Percentiles rank a stretch among this genome's conserved stretches.
These are phyloP conservation scores for Epinephelus coioides DNA, from an alignment of 2,797 vertebrate species.

Conservation along the genomic window DNA sequence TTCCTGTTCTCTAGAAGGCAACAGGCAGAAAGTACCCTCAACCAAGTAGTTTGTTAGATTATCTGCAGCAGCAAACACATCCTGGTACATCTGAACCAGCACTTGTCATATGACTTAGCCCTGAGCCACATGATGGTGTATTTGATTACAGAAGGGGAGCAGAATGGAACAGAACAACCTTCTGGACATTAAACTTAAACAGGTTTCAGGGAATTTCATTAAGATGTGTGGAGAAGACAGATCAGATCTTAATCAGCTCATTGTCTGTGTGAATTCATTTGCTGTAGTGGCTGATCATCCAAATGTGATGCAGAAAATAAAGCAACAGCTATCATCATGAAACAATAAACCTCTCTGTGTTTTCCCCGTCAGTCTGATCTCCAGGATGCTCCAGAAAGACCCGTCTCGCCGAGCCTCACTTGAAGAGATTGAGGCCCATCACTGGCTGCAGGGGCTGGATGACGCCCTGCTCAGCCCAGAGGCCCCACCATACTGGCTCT, in stretches of 20 bases:
- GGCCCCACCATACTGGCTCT: conserved; percentile 83
- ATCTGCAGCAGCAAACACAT: conserved; percentile 19
- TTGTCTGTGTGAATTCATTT: conserved; percentile 8
- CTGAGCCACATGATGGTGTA: conserved; percentile 42
- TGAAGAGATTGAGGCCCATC: conserved; percentile 87
- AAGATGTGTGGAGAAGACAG: not conserved
- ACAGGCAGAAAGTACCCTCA: not conserved
- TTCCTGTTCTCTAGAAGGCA: not conserved
- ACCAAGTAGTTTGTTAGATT: conserved; percentile 25
- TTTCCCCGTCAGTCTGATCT: conserved; percentile 85
- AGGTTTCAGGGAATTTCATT: not conserved
- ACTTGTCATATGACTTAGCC: conserved; percentile 53
- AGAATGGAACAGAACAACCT: conserved; percentile 50
- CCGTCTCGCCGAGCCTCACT: conserved; percentile 87
- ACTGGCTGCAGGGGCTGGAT: conserved; percentile 90
- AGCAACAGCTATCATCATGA: not conserved
- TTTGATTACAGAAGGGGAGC: conserved; percentile 34
- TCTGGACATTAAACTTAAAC: conserved; percentile 25
- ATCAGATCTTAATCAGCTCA: conserved; percentile 4
- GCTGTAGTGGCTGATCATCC: not conserved
- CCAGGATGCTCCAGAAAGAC: conserved; percentile 92
- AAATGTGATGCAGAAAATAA: not conserved
- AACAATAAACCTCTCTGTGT: conserved; percentile 21
- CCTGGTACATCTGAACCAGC: conserved; percentile 38
- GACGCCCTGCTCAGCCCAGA: conserved; percentile 86